phyloP scores from a whole-genome alignment of 1,140 invertebrate species.

The Diplogasteroides magnus region DNA sequence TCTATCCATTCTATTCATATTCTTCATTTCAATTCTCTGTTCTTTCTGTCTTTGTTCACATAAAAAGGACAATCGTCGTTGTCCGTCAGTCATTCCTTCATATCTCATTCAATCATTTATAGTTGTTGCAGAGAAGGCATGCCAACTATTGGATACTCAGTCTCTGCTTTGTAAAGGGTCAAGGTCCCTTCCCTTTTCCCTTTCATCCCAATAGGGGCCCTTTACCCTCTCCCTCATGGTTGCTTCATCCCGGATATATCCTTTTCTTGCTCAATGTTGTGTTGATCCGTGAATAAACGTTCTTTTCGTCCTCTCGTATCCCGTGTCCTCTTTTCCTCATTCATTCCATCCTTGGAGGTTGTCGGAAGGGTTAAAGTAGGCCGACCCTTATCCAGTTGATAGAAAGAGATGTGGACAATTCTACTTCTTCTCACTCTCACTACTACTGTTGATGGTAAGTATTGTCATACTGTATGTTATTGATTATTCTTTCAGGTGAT shows the following conservation, averaged over 20 bases:
- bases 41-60: no score
- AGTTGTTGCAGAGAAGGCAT: not conserved
- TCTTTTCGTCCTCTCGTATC: not conserved
- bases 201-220: not conserved
- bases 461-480: no score
- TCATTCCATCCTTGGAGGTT: conserved; percentile 1
- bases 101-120: conserved; percentile 9
- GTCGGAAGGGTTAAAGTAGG: no score
- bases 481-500: not conserved
- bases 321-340: conserved; percentile 4
- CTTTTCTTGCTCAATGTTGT: not conserved
- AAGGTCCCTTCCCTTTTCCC: not conserved
- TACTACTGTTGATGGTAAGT: not conserved
- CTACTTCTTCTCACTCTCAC: no score
- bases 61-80: no score
- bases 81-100: no score
- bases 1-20: conserved; percentile 13
- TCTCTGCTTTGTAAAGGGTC: not conserved
- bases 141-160: conserved; percentile 2
- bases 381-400: no score
- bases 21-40: no score
- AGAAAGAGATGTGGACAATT: no score
- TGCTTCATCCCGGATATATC: not conserved
- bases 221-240: conserved; percentile 6
- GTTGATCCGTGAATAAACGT: conserved; percentile 9